Evolutionary conservation across 2,113 vertebrate species (phyloP), one percentile per base, ranked within the genome.

Genomic region (Catharus bicknelli): DNA sequence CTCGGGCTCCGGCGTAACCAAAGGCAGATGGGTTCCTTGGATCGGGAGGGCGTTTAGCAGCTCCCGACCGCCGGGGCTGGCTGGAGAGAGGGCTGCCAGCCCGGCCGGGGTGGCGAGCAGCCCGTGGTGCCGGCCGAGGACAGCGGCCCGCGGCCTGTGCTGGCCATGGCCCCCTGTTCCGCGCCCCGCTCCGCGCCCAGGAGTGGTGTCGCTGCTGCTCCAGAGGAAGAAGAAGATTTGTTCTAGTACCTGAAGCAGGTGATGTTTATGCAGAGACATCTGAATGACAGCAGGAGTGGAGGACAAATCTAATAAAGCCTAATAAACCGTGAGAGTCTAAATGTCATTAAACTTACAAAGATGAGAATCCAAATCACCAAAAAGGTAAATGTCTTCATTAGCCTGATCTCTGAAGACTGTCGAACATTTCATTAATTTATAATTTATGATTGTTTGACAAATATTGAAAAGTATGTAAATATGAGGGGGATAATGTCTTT

Each of bases 371-470:
- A 98, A 98, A 98, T 97, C 98, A 97, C 96, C 96, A 97, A 98
- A 98, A 98, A 98, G 98, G 98, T 98, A 98, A 98, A 98, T 98
- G 98, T 98, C 98, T 99, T 99, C 99, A 99, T 99, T 99, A 99
- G 98, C 97, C 97, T 96, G 97, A 99, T 99, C 98, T 99, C 98
- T 98, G 97, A 99, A 98, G 98, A 98, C 98, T 98, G 98, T 97
- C 98, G 98, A 99, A 99, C 98, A 99, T 99, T 99, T 99, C 99
- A 99, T 99, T 99, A 99, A 99, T 99, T 98, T 98, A 98, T 99
- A 99, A 99, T 99, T 99, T 99, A 99, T 99, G 98, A 98, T 99
- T 99, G 98, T 99, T 99, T 99, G 99, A 99, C 99, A 99, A 99
- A 99, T 99, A 99, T 99, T 99, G 98, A 98, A 98, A 98, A 98